Percentiles rank a stretch among this genome's conserved stretches.
These are phyloP conservation scores for Seira musarum DNA, from an alignment of 2,888 invertebrate genomes.

Conservation along the genomic window DNA sequence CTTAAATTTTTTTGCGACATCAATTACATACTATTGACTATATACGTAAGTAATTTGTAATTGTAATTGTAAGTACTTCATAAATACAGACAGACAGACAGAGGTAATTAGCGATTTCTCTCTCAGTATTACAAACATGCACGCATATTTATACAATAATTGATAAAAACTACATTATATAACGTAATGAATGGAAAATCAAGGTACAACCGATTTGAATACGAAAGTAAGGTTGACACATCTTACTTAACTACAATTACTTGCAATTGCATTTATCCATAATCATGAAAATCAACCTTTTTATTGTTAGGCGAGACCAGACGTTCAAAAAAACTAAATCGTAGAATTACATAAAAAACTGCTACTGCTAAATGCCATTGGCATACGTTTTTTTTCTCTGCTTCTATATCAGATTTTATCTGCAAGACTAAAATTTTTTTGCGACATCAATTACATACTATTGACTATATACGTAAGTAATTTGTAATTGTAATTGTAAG, in stretches of 20 bases:
- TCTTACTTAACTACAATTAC: conserved; percentile 1
- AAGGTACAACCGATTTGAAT: neutral
- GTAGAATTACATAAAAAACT: neutral
- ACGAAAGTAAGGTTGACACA: conserved; percentile 24
- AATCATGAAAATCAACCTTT: conserved; percentile 35
- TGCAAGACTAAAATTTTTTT: neutral
- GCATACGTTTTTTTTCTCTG: neutral
- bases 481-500: no score
- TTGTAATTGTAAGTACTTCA: no score
- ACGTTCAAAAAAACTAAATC: neutral
- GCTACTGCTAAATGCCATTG: no score
- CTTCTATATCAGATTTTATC: neutral
- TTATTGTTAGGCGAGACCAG: conserved; percentile 38
- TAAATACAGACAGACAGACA: no score
- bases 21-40: neutral
- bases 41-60: no score
- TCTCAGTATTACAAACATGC: no score
- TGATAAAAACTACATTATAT: no score
- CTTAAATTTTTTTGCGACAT: neutral
- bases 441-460: neutral
- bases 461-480: no score
- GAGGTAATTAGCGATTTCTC: no score
- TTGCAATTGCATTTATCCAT: conserved; percentile 27
- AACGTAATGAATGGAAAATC: no score
- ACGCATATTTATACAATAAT: no score